Conservation (phyloP, 2,888 invertebrate genomes). For the Sphaerophoria rueppellii region DNA sequence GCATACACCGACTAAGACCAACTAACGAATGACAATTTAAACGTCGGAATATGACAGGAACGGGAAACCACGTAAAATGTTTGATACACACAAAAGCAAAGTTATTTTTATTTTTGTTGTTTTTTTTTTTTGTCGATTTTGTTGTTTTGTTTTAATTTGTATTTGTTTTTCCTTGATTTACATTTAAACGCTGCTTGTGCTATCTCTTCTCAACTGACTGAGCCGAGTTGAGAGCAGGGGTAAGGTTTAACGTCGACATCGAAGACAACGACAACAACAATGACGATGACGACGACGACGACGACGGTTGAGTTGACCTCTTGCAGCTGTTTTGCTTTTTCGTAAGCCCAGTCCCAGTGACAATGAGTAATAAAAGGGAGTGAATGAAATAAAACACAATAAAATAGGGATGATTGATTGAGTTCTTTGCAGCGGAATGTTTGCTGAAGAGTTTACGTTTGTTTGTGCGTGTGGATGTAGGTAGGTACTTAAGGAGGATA, state of each 20-base stretch:
- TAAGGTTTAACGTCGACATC: slow-evolving; percentile 46
- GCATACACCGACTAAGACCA: slow-evolving; percentile 63
- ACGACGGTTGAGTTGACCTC: slow-evolving; percentile 46
- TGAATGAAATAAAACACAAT: background rate
- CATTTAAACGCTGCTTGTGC: slow-evolving; percentile 28
- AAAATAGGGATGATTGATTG: slow-evolving; percentile 34
- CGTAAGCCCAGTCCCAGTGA: background rate
- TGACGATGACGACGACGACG: too few species aligned
- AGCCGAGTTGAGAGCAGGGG: background rate
- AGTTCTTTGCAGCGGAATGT: slow-evolving; percentile 36
- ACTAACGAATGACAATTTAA: slow-evolving; percentile 51
- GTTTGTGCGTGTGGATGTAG: slow-evolving; percentile 34
- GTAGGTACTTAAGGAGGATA: background rate
- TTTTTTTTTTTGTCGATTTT: slow-evolving; percentile 11
- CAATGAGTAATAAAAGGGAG: slow-evolving; percentile 11
- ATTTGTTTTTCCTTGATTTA: slow-evolving; percentile 56
- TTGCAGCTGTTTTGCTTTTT: slow-evolving; percentile 55
- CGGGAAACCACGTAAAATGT: slow-evolving; percentile 69
- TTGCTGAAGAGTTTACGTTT: slow-evolving; percentile 51
- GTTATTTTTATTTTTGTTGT: slow-evolving; percentile 57
- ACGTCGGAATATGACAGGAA: slow-evolving; percentile 16
- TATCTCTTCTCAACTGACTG: slow-evolving; percentile 24
- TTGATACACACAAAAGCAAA: slow-evolving; percentile 66
- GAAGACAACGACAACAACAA: too few species aligned
- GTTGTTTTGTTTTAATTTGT: slow-evolving; percentile 44